These are phyloP conservation scores for Dicerorhinus sumatrensis DNA, from an alignment of 2,113 vertebrate genomes.

Conservation along the genomic window DNA sequence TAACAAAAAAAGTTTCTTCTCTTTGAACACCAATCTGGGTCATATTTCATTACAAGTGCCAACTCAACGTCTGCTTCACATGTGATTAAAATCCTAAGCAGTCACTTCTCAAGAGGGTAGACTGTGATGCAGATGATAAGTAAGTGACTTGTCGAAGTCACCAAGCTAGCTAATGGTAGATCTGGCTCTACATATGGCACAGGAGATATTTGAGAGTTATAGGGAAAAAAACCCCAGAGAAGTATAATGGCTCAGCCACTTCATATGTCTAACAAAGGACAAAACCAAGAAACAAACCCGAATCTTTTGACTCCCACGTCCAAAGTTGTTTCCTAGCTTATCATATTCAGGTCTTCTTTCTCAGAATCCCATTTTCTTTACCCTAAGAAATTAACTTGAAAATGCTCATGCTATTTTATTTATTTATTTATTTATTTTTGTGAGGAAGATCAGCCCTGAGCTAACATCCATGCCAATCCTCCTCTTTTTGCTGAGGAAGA, in stretches of 20 bases:
- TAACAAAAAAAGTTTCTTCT: background rate
- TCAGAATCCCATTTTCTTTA: background rate
- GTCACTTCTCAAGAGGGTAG: background rate
- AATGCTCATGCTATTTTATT: background rate
- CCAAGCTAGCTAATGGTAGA: background rate
- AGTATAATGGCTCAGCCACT: background rate
- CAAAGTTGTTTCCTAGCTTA: background rate
- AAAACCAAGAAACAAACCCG: background rate
- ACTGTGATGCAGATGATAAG: background rate
- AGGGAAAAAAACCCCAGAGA: background rate
- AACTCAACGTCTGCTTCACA: background rate
- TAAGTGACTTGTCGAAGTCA: background rate
- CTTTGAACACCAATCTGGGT: background rate
- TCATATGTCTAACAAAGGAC: background rate
- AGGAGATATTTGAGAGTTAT: background rate
- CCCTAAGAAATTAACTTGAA: slow-evolving; percentile 23
- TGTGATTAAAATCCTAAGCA: background rate
- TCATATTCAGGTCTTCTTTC: background rate
- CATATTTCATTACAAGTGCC: background rate
- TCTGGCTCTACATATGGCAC: background rate
- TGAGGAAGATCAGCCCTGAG: too few species aligned
- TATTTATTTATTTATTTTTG: too few species aligned
- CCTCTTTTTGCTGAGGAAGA: too few species aligned
- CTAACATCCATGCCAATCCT: too few species aligned
- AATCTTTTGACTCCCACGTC: background rate